phyloP scores from a whole-genome alignment of 2,888 invertebrate genomes.

The Ommatoiulus sabulosus region DNA sequence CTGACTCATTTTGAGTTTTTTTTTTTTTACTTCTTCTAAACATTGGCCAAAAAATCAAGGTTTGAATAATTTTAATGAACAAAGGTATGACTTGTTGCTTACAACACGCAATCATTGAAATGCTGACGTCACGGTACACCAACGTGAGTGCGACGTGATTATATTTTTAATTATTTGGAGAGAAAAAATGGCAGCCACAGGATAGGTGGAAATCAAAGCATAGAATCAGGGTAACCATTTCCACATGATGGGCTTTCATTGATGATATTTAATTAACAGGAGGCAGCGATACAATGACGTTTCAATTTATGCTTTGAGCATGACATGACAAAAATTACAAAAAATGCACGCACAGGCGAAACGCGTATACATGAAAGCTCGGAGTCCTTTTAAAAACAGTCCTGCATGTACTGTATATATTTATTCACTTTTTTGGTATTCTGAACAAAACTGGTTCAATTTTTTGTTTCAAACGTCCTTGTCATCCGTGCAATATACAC shows the following conservation, averaged over 20 bases:
- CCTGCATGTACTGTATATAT: neutral
- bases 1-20: too few species aligned
- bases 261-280: slow-evolving; percentile 10
- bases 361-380: too few species aligned
- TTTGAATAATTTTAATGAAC: slow-evolving; percentile 19
- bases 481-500: neutral
- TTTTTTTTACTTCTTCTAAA: too few species aligned
- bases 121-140: neutral
- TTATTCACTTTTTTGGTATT: neutral
- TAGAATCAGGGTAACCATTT: neutral
- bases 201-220: neutral
- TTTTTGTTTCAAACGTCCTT: neutral
- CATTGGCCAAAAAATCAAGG: neutral
- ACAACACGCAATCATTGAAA: neutral
- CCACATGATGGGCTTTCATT: neutral
- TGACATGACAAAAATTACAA: neutral
- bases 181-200: neutral
- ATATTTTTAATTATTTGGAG: neutral
- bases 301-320: neutral
- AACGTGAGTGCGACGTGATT: neutral
- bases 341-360: neutral
- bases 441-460: neutral
- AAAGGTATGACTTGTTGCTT: neutral
- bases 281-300: neutral
- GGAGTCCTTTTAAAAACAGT: neutral